Conservation (phyloP, 1,140 invertebrate genomes). For the Oryctes rhinoceros region DNA sequence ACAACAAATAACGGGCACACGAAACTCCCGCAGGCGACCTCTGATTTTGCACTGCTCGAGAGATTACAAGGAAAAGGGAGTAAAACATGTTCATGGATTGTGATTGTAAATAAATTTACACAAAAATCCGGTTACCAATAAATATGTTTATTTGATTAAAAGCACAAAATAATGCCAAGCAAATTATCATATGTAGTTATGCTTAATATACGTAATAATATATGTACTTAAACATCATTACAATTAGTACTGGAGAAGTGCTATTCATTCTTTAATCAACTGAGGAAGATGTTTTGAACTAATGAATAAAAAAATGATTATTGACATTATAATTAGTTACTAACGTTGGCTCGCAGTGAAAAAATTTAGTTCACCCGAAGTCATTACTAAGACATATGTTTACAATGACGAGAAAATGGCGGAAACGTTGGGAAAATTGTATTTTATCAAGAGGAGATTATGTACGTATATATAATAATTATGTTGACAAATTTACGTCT, state of each 20-base stretch:
- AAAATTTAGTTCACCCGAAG: too few species aligned
- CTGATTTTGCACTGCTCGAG: slow-evolving; percentile 35
- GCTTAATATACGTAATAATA: slow-evolving; percentile 19
- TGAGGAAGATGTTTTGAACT: slow-evolving; percentile 1
- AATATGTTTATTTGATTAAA: slow-evolving; percentile 17
- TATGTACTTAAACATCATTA: neutral
- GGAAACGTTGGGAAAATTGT: too few species aligned
- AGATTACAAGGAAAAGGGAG: slow-evolving; percentile 39
- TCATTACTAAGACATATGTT: too few species aligned
- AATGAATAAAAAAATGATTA: neutral
- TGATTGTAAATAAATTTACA: neutral
- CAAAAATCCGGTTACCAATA: neutral
- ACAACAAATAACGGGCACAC: slow-evolving; percentile 58
- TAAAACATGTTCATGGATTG: neutral
- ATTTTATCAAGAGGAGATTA: too few species aligned
- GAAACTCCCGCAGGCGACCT: slow-evolving; percentile 25
- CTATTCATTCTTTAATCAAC: neutral
- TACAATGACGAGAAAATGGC: too few species aligned
- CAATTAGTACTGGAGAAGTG: neutral
- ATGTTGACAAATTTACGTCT: too few species aligned
- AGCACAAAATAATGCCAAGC: slow-evolving; percentile 16
- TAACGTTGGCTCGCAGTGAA: too few species aligned
- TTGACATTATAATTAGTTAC: neutral
- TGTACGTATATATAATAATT: too few species aligned
- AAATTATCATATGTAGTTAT: slow-evolving; percentile 23